phyloP scores from a whole-genome alignment of 2,797 vertebrate genomes.

The Pempheris klunzingeri region DNA sequence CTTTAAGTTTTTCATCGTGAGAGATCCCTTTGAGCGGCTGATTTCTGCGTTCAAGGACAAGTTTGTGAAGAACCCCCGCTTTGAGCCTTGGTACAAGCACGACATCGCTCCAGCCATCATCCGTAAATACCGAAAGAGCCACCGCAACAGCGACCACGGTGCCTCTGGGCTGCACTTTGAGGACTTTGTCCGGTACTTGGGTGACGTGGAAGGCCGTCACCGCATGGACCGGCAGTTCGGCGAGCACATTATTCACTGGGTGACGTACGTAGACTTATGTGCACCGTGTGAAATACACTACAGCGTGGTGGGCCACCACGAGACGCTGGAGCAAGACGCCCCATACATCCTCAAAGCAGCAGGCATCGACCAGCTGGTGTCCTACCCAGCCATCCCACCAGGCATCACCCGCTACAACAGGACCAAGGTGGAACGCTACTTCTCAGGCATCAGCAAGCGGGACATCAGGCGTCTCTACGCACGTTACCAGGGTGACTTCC shows the following conservation, averaged over 20 bases:
- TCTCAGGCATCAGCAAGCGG: constrained; percentile 92
- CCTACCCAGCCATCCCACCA: constrained; percentile 95
- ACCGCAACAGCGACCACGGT: constrained; percentile 81
- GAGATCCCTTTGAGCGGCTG: constrained; percentile 97
- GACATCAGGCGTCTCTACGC: constrained; percentile 92
- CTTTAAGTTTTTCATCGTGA: constrained; percentile 98
- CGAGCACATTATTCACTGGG: constrained; percentile 97
- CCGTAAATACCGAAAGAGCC: constrained; percentile 92
- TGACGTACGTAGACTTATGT: constrained; percentile 93
- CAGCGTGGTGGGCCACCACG: constrained; percentile 94
- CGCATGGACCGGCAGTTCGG: constrained; percentile 94
- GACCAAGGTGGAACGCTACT: constrained; percentile 95
- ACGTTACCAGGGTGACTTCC: constrained; percentile 93
- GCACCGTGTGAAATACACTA: constrained; percentile 95
- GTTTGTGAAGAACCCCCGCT: constrained; percentile 96
- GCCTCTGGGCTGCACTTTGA: constrained; percentile 92
- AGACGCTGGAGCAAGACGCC: constrained; percentile 94
- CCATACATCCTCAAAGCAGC: constrained; percentile 92
- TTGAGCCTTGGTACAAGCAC: constrained; percentile 98
- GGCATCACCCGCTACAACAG: constrained; percentile 96
- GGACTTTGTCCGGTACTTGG: constrained; percentile 97
- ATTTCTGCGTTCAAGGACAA: constrained; percentile 99
- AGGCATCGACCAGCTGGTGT: constrained; percentile 91
- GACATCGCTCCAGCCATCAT: constrained; percentile 96
- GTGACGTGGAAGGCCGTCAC: constrained; percentile 89